Conservation (phyloP, 2,113 vertebrate species). For the Aptenodytes forsteri region DNA sequence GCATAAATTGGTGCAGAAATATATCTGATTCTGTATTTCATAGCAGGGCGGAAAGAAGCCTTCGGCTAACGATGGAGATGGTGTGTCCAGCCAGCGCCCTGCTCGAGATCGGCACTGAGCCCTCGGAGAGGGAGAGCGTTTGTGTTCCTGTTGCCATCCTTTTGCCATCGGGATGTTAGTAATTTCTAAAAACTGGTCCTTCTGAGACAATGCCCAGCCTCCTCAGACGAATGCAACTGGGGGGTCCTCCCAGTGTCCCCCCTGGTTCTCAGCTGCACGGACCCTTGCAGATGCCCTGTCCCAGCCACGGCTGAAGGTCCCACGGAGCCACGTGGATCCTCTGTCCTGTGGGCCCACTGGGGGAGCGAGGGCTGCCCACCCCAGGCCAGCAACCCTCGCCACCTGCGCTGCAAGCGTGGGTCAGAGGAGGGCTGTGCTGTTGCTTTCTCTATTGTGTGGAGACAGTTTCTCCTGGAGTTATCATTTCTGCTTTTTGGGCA, state of each 20-base stretch:
- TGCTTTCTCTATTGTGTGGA: neutral
- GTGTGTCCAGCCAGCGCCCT: neutral
- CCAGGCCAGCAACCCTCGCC: neutral
- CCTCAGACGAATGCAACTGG: neutral
- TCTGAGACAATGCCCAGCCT: neutral
- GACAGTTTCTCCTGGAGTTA: neutral
- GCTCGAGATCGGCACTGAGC: neutral
- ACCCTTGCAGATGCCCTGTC: neutral
- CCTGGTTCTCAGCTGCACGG: neutral
- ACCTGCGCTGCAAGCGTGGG: neutral
- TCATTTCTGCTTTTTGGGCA: neutral
- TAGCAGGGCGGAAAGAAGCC: neutral
- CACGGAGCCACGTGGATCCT: neutral
- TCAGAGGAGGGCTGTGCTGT: neutral
- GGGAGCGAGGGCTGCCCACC: neutral
- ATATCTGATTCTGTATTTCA: neutral
- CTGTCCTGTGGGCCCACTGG: accelerated
- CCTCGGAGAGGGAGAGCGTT: neutral
- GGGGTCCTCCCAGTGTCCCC: too few relatives aligned
- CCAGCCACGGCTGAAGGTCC: neutral
- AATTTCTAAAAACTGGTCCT: neutral
- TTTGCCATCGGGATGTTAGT: accelerated
- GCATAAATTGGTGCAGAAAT: conserved; percentile 30
- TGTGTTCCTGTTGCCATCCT: neutral
- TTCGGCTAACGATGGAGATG: accelerated